phyloP scores from a whole-genome alignment of 92 coral and sea anemone species.

The Palythoa caribaeorum region DNA sequence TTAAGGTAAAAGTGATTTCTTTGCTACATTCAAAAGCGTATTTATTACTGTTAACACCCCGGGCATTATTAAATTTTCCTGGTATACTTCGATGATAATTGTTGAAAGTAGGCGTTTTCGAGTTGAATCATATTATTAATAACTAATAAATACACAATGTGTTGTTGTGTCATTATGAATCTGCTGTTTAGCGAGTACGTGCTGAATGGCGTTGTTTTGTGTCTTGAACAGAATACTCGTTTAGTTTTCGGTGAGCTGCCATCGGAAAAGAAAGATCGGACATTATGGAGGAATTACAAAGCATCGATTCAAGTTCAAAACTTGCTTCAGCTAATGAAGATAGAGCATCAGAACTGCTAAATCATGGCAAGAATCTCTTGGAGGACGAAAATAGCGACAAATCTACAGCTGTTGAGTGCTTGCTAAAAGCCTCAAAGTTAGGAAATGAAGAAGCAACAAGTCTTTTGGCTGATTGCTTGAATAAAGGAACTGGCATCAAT shows the following conservation, averaged over 20 bases:
- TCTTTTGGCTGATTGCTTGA: slow-evolving; percentile 62
- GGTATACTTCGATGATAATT: background rate
- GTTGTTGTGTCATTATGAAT: background rate
- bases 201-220: slow-evolving; percentile 26
- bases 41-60: background rate
- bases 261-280: background rate
- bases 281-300: slow-evolving; percentile 31
- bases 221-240: background rate
- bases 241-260: background rate
- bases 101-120: background rate
- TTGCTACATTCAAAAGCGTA: background rate
- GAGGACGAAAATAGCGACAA: slow-evolving; percentile 38
- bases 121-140: background rate
- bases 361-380: slow-evolving; percentile 1
- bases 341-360: background rate
- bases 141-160: background rate
- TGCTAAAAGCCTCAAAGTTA: slow-evolving; percentile 67
- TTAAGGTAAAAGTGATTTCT: background rate
- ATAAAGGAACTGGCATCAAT: slow-evolving; percentile 66
- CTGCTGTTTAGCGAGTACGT: slow-evolving; percentile 10
- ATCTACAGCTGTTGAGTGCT: slow-evolving; percentile 61
- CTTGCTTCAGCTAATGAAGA: slow-evolving; percentile 14
- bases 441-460: slow-evolving; percentile 77
- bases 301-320: background rate
- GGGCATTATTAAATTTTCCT: background rate